Base-by-base conservation (phyloP, 1,140 invertebrate species). In the Thaumetopoea pityocampa region DNA sequence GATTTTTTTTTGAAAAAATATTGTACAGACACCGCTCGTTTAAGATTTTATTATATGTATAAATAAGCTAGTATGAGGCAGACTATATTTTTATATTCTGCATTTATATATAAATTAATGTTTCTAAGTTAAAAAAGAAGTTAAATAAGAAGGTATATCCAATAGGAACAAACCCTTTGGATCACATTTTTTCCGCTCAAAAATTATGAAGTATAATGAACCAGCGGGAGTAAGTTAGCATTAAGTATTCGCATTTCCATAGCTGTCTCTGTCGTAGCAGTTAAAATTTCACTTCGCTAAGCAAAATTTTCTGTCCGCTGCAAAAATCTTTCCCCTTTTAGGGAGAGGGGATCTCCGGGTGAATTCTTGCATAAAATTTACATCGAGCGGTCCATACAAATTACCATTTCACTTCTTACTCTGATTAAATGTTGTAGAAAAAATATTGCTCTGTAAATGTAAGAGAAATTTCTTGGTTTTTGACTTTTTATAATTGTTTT, bases 391-490 rank as follows among this genome's bases (percentile, higher is more conserved):
- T 83, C 74, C 79, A 83, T 77, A 83, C 79, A 83, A 83, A 83
- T 83, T 80, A 83, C 79, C 79, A 83, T 83, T 83, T 77, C 72
- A 69, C 72, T 77, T 79, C 76, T 80, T 78, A 72, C 74, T 80
- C 76, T 83, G 76, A 83, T 83, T 83, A 81, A 83, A 83, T 83
- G 79, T 81, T 78, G 68, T 80, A 84, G 79, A 84, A 84, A 81
- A 84, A 83, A 83, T 80, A 83, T 80, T 83, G 79, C 72, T 68
- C 62, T 70, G 72, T 65, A 79, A 83, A 83, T 80, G 73, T 67
- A 67, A 74, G 63, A 71, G 79, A 82, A 80, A 80, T 79, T 40
- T 80, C 77, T 67, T 68, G 64, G 72, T 77, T 83, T 78, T 74
- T 60, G 76, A 77, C 68, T 80, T 73, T 78, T 83, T 83, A 80